These are phyloP conservation scores for Phaenicophaeus curvirostris DNA, from an alignment of 2,797 vertebrate genomes.

Conservation along the genomic window DNA sequence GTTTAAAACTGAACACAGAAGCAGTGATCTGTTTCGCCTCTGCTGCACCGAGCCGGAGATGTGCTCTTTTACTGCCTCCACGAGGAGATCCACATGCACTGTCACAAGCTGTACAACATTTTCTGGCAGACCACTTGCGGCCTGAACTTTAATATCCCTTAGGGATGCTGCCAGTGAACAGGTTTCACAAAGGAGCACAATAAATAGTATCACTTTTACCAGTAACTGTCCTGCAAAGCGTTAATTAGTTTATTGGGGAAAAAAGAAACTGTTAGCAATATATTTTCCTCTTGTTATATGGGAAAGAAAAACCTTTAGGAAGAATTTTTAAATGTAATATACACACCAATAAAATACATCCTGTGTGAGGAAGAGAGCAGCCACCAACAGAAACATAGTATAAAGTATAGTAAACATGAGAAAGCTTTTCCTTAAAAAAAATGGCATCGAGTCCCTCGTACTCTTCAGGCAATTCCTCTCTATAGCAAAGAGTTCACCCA, in stretches of 20 bases:
- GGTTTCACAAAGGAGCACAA: neutral
- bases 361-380: neutral
- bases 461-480: neutral
- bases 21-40: neutral
- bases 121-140: neutral
- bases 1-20: neutral
- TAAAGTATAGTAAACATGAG: fast-evolving
- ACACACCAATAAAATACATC: neutral
- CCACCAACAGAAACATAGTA: neutral
- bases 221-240: neutral
- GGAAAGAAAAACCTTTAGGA: neutral
- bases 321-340: neutral
- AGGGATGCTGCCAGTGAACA: neutral
- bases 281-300: neutral
- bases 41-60: neutral
- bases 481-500: neutral
- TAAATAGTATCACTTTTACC: neutral
- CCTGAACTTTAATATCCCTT: constrained; percentile 12
- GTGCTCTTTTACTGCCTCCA: constrained; percentile 57
- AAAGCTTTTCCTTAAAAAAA: neutral
- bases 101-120: neutral
- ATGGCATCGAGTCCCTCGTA: neutral
- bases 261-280: neutral
- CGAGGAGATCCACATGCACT: constrained; percentile 37
- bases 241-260: neutral